Base-by-base conservation (phyloP, 2,888 invertebrate species). In the Lycophotia porphyrea region DNA sequence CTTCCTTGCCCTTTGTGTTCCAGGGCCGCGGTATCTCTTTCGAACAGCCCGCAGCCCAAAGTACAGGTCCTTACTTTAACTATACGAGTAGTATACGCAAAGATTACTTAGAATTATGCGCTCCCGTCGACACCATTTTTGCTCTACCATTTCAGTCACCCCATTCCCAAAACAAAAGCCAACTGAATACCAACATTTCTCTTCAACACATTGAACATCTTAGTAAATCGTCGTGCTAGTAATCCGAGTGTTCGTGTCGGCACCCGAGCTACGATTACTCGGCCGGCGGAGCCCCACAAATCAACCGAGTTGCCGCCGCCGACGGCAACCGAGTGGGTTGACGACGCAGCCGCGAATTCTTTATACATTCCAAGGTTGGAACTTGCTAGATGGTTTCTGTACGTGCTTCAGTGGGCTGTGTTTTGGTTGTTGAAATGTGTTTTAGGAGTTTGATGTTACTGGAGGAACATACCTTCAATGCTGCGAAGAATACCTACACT, bases 271-370 rank as follows among this genome's bases (percentile, higher is more conserved):
- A 76, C 81, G 80, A 82, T 82, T 86, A 84, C 87, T 80, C 79
- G 83, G 76, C 71, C 79, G 85, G 74, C 84, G 80, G 79, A 79
- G 76, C 74, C 87, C 90, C 91, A 93, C 93, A 94, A 93, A 93
- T 93, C 92, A 91, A 92, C 91, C 88, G 86, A 87, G 86, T 69
- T 69, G n/a, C 63, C 76, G 74, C 72, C 84, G 79, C 71, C 82
- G 83, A 66, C 83, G 77, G 82, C 82, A 85, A 71, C 76, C 73
- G 81, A 83, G 77, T 73, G 86, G 86, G 82, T 83, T 89, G 88
- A 84, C 86, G 84, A 86, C 86, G 85, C 78, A 81, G 80, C 85
- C 78, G 74, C 82, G 85, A 88, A 90, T 91, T 88, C 88, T 89
- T 87, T 87, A 86, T 83, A 84, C 89, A 90, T 90, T 88, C 88